Evolutionary conservation across 2,888 invertebrate species (phyloP), one percentile per base, ranked within the genome.

Genomic region (Cyaniris semiargus): DNA sequence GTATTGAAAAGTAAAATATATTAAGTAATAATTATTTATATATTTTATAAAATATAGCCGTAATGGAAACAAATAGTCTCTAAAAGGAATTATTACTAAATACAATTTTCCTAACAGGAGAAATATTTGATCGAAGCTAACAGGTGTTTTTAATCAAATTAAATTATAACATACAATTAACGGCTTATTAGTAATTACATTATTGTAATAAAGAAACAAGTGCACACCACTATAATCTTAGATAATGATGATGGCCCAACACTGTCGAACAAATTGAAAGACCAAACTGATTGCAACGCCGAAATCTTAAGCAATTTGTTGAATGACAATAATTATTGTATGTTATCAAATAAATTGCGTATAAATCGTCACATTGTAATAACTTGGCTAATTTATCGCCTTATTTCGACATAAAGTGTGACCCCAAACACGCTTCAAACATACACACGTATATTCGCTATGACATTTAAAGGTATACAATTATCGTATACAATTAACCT

Each of bases 391-490:
- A 66, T 66, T 66, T 66, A 31, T 66, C 66, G 13, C 18, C 27
- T 15, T 31, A 66, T 66, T 66, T 27, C 66, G 5, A 66, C 66
- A 66, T 18, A 13, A 27, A 66, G 27, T 60, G 15, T 66, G 66
- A 66, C 66, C 66, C 27, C 27, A 66, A 66, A 66, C 66, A 66
- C 27, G 66, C 66, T 66, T 66, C 60, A 66, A 31, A 66, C 27
- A 31, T 66, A 21, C 27, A 66, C 27, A 66, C 27, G 27, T 66
- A 66, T 66, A 31, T 31, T 31, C 6, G 15, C 27, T 27, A 27
- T 66, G 66, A 31, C 66, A 66, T 66, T 66, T 66, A 66, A 66
- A 66, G 66, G 66, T 66, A 66, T 6, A 66, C 66, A 66, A 66
- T 66, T 66, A 27, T n/a, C n/a, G 66, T 66, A 66, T 6, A 66